Conservation (phyloP, 92 coral and sea anemone genomes). For the Palythoa heliodiscus region DNA sequence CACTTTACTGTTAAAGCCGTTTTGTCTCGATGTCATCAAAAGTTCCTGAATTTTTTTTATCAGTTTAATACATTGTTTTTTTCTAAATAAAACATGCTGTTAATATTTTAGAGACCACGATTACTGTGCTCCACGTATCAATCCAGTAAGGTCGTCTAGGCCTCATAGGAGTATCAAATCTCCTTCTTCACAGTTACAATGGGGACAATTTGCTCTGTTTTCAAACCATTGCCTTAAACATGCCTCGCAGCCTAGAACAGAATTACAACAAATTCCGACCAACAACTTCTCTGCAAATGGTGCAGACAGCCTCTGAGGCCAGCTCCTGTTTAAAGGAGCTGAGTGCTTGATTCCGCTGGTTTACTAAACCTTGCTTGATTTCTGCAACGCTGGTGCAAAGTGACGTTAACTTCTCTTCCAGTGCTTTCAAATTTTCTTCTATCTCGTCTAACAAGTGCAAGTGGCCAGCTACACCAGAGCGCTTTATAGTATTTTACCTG, state of each 20-base stretch:
- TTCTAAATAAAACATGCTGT: too few relatives aligned
- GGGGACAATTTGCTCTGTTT: not conserved
- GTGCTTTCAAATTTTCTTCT: not conserved
- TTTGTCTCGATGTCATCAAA: too few relatives aligned
- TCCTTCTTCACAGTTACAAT: not conserved
- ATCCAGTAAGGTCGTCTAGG: not conserved
- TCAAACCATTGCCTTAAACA: not conserved
- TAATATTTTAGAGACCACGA: not conserved
- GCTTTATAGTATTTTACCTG: slow-evolving; percentile 3
- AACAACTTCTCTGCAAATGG: not conserved
- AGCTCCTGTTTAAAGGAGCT: slow-evolving; percentile 2
- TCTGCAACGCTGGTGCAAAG: not conserved
- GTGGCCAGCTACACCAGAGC: not conserved
- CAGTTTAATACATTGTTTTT: too few relatives aligned
- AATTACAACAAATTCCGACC: not conserved
- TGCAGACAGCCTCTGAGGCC: not conserved
- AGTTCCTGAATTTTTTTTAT: too few relatives aligned
- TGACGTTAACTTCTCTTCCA: not conserved
- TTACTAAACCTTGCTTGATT: not conserved
- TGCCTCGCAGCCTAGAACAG: not conserved
- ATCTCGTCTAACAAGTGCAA: not conserved
- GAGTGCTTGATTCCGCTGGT: not conserved
- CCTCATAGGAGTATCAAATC: not conserved
- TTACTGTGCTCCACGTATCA: not conserved
- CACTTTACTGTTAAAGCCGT: too few relatives aligned